Base-by-base conservation (phyloP, 2,113 vertebrate genomes). In the Caretta caretta region DNA sequence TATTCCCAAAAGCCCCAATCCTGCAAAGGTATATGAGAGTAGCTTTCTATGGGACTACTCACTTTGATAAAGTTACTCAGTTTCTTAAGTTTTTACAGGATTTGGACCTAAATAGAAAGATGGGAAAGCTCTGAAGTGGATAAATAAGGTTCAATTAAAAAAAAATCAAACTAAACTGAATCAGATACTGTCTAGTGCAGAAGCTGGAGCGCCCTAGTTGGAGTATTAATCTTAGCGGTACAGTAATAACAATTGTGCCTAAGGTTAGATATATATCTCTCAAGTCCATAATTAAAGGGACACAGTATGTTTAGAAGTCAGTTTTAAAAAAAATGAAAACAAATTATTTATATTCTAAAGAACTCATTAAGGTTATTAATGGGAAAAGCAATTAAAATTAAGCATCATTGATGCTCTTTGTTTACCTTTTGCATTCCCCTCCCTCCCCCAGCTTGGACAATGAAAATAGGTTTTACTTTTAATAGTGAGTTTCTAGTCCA, bases 191-290 rank as follows among this genome's bases (percentile, higher is more conserved):
- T 29, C 13, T 80, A 72, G 31, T 35, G 48, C 42, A 75, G 92
- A 72, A 27, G 35, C 84, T 78, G 69, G 79, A 88, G 85, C 54
- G 50, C n/a, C 19, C 35, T 81, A 54, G 90, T 84, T 86, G 89
- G 51, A 82, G 51, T 75, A 87, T 94, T 95, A 94, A 94, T 95
- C 94, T 95, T 94, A 95, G 90, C 75, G 65, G 62, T 87, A 89
- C 79, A 91, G 56, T 84, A 81, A 90, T 90, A 49, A 72, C 35
- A n/a, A 89, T 93, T 78, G 38, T 87, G 72, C 59, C 35, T 89
- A 84, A 72, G 57, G 83, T 75, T 87, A 65, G 62, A 82, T 91
- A 19, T 62, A 25, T 83, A 81, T 91, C 75, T 42, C 35, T 89
- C 62, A 91, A 0, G 1, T 62, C 35, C 35, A 62, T 82, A 84